These are phyloP conservation scores for Epicauta chinensis DNA, from an alignment of 1,140 invertebrate genomes.

Conservation along the genomic window DNA sequence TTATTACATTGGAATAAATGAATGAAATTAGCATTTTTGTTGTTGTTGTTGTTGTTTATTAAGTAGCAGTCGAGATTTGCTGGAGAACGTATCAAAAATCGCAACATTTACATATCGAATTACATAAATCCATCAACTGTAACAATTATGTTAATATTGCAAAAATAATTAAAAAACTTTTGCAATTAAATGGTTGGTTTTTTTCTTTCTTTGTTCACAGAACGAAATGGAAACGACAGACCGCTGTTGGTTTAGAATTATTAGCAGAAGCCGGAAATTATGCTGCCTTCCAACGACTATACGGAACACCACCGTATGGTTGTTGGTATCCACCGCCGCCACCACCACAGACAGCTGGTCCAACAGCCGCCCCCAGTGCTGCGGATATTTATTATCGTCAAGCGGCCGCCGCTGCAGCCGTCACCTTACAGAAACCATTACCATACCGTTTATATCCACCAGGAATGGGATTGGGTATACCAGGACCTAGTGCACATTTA, in stretches of 20 bases:
- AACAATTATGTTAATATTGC: no score
- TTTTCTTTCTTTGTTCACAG: slow-evolving; percentile 53
- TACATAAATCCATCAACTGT: slow-evolving; percentile 2
- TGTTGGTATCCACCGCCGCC: slow-evolving; percentile 57
- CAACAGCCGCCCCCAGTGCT: slow-evolving; percentile 55
- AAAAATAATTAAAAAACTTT: no score
- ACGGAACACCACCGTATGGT: slow-evolving; percentile 69
- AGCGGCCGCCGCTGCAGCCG: slow-evolving; percentile 63
- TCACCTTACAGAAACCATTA: slow-evolving; percentile 80
- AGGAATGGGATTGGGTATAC: slow-evolving; percentile 53
- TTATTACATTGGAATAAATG: slow-evolving; percentile 9
- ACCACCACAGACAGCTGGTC: slow-evolving; percentile 50
- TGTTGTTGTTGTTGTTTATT: no score
- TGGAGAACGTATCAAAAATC: slow-evolving; percentile 2
- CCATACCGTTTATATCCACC: slow-evolving; percentile 71
- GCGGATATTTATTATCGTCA: slow-evolving; percentile 77
- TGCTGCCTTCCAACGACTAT: slow-evolving; percentile 90
- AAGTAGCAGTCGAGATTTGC: slow-evolving; percentile 10
- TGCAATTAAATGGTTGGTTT: no score
- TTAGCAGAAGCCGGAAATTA: slow-evolving; percentile 95
- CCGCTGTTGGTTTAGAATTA: slow-evolving; percentile 92
- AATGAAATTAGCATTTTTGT: slow-evolving; percentile 15
- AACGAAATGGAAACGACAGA: slow-evolving; percentile 99
- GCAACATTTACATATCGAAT: slow-evolving; percentile 9
- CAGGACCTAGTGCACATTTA: slow-evolving; percentile 55